Evolutionary conservation across 2,888 invertebrate species (phyloP).

Genomic region (Leptopilina drosophilae): DNA sequence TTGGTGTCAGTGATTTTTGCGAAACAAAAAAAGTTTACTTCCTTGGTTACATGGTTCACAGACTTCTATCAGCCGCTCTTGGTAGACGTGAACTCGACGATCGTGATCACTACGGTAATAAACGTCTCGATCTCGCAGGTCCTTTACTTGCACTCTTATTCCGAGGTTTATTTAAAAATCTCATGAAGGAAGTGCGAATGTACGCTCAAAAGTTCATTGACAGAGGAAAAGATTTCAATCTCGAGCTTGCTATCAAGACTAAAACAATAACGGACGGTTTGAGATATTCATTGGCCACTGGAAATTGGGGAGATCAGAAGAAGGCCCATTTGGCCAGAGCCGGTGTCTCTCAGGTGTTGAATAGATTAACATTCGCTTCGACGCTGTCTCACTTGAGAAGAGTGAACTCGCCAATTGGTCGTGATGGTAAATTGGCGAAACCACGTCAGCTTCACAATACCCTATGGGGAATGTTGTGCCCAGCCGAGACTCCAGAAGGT

Average conservation of each 20-base stretch:
- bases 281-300: slow-evolving; percentile 98
- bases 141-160: slow-evolving; percentile 98
- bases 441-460: slow-evolving; percentile 99
- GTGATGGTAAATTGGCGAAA: slow-evolving; percentile 99
- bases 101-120: slow-evolving; percentile 99
- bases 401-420: slow-evolving; percentile 98
- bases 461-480: slow-evolving; percentile 99
- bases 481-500: slow-evolving; percentile 99
- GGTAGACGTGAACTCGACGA: slow-evolving; percentile 98
- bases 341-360: slow-evolving; percentile 97
- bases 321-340: slow-evolving; percentile 99
- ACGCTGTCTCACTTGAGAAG: slow-evolving; percentile 98
- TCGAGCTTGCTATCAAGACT: slow-evolving; percentile 97
- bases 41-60: slow-evolving; percentile 99
- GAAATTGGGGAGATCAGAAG: slow-evolving; percentile 99
- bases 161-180: slow-evolving; percentile 95
- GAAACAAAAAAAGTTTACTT: slow-evolving; percentile 99
- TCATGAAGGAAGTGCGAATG: slow-evolving; percentile 98
- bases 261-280: slow-evolving; percentile 98
- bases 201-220: slow-evolving; percentile 99
- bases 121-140: slow-evolving; percentile 97
- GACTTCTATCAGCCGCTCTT: slow-evolving; percentile 93
- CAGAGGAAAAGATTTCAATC: slow-evolving; percentile 98
- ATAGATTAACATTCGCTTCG: slow-evolving; percentile 98
- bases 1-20: slow-evolving; percentile 99